Base-by-base conservation (phyloP, 2,797 vertebrate genomes). In the Ammospiza maritima region DNA sequence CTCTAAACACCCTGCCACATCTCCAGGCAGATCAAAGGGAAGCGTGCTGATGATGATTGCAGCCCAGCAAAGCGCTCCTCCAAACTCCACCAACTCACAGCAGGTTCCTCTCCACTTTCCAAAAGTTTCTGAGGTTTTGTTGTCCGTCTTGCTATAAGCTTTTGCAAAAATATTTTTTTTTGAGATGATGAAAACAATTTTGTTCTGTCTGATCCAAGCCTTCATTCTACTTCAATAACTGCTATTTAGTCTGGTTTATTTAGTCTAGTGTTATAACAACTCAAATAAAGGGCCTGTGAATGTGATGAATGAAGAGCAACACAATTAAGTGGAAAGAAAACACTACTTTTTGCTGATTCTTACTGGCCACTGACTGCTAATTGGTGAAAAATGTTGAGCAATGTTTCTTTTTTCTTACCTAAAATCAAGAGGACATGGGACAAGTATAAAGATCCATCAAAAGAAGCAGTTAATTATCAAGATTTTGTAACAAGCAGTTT, bases 11-110 rank as follows among this genome's bases (percentile, higher is more conserved):
- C 16, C 67, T 70, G n/a, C 57, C 70, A 77, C 54, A 65, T 83
- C 95, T 95, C 92, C 79, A 94, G 48, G 85, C 84, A 92, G 84
- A 93, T 69, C 38, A 89, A 61, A 75, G 45, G 40, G 58, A 89
- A 84, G 93, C 8, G 10, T 54, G 16, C 50, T 77, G 75, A 72
- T 87, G 83, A 26, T 80, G 75, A 79, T 32, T 88, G 88, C 70
- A 75, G 81, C 5, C 77, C 77, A 79, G 75, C 89, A 84, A 57
- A 80, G 50, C 61, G 62, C 69, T 82, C 44, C 51, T 91, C 61
- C 71, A 77, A 29, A 30, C 84, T 80, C 60, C 94, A 58, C 53
- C 76, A 57, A 14, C 74, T 30, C 80, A n/a, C 58, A 60, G 82
- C 14, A 1, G 9, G 20, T 13, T 91, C 87, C 85, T 65, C 54